Evolutionary conservation across 2,888 invertebrate genomes (phyloP), one percentile per base, ranked within the genome.

Genomic region (Drosophila conformis): DNA sequence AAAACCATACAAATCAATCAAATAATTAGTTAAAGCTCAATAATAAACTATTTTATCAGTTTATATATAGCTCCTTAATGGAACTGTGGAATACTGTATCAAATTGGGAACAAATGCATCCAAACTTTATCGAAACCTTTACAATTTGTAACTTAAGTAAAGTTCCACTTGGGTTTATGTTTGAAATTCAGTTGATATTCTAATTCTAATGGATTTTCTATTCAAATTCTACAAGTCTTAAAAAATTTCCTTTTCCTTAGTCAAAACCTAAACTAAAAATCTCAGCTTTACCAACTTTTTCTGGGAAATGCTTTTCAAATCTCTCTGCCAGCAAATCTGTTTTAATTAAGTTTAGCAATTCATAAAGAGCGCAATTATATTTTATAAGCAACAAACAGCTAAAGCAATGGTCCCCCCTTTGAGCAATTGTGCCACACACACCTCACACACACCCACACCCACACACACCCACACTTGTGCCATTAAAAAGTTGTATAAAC

Each of bases 1-100:
- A 36, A 93, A 91, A 61, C 46, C 51, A 59, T 49, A 48, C 56
- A 10, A 25, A 65, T 42, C 49, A 52, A 35, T 51, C 33, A 18
- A 10, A 46, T 54, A 65, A 67, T 62, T 27, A 35, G 4, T 25
- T 25, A 4, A 13, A 21, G 7, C 6, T 13, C 21, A 7, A 40
- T 40, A 40, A 4, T n/a, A n/a, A 40, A 10, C 10, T n/a, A 0
- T 1, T 4, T 2, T n/a, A 6, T 36, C 15, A 15, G 36, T 36
- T 15, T 15, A 36, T 36, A 36, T 15, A 36, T 36, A 15, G 2
- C 15, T 15, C 2, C 15, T 13, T 13, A 13, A 13, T 4, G 35
- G 13, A 35, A 15, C 36, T 36, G 13, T 0, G 31, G 31, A 36
- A 36, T 36, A 36, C 35, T n/a, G n/a, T 0, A 38, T 8, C 38